Conservation (phyloP, 2,888 invertebrate species). For the Drosophila anomelani region DNA sequence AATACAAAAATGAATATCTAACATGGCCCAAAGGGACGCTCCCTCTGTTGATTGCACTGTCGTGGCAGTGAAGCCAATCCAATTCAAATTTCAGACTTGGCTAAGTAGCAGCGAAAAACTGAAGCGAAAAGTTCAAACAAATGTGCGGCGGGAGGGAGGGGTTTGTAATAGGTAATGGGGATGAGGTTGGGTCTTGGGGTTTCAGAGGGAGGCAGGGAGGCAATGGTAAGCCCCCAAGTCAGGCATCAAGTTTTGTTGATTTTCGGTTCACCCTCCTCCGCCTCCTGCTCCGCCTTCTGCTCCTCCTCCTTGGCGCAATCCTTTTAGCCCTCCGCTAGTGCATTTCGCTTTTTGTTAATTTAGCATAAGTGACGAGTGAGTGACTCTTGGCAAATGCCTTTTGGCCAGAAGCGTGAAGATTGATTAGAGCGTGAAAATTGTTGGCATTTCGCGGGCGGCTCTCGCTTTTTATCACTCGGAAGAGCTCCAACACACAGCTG, state of each 20-base stretch:
- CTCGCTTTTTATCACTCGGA: conserved; percentile 8
- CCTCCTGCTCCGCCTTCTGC: neutral
- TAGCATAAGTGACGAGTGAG: conserved; percentile 78
- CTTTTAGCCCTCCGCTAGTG: conserved; percentile 25
- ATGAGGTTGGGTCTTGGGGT: too few relatives aligned
- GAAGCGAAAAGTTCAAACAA: conserved; percentile 66
- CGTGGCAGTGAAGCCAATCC: conserved; percentile 44
- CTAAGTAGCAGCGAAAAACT: conserved; percentile 60
- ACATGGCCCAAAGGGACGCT: conserved; percentile 39
- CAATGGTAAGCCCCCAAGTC: conserved; percentile 16
- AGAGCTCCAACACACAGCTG: conserved; percentile 9
- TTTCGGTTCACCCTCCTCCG: conserved; percentile 42
- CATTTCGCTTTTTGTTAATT: conserved; percentile 67
- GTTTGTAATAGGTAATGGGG: neutral
- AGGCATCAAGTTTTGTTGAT: conserved; percentile 66
- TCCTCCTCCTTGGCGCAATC: conserved; percentile 4
- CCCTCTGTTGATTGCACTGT: conserved; percentile 24
- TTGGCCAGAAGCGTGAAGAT: conserved; percentile 70
- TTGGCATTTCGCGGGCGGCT: conserved; percentile 59
- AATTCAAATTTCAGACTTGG: conserved; percentile 70
- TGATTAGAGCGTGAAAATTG: conserved; percentile 76
- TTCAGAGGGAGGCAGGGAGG: neutral
- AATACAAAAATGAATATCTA: conserved; percentile 44
- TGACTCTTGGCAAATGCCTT: conserved; percentile 73
- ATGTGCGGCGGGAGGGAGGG: conserved; percentile 44